Percentiles rank a stretch among this genome's conserved stretches.
These are phyloP conservation scores for Eudemis profundana DNA, from an alignment of 2,888 invertebrate species.

Conservation along the genomic window DNA sequence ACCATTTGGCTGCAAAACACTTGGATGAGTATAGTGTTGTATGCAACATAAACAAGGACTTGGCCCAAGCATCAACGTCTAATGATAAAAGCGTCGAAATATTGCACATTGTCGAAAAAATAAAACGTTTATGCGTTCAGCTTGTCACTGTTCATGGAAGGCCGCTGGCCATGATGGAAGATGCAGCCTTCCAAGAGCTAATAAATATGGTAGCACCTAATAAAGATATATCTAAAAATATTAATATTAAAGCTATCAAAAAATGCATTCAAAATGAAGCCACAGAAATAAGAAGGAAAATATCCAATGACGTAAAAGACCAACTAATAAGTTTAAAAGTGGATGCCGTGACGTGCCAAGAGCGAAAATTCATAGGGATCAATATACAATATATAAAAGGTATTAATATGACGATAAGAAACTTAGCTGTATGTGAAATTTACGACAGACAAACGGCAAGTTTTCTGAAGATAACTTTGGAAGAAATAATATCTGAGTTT, in stretches of 20 bases:
- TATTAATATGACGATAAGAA: background rate
- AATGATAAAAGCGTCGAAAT: too few relatives aligned
- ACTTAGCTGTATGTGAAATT: conserved; percentile 1
- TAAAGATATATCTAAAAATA: background rate
- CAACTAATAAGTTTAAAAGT: conserved; percentile 1
- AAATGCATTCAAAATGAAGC: too few relatives aligned
- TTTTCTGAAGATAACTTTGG: background rate
- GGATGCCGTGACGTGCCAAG: background rate
- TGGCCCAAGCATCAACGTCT: too few relatives aligned
- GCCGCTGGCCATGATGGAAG: conserved; percentile 19
- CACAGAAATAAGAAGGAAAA: too few relatives aligned
- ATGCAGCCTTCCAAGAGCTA: background rate
- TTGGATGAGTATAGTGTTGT: background rate
- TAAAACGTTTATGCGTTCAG: background rate
- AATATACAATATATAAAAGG: background rate
- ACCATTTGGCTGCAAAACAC: background rate
- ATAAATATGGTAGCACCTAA: too few relatives aligned
- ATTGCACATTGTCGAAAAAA: background rate
- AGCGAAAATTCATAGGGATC: background rate
- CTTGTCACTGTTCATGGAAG: conserved; percentile 7
- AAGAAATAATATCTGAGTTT: background rate
- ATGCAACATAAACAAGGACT: background rate
- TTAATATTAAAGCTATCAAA: background rate
- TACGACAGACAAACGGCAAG: background rate
- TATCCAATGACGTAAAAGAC: background rate